These are phyloP conservation scores for Illadopsis cleaveri DNA, from an alignment of 2,113 vertebrate genomes.

Conservation along the genomic window DNA sequence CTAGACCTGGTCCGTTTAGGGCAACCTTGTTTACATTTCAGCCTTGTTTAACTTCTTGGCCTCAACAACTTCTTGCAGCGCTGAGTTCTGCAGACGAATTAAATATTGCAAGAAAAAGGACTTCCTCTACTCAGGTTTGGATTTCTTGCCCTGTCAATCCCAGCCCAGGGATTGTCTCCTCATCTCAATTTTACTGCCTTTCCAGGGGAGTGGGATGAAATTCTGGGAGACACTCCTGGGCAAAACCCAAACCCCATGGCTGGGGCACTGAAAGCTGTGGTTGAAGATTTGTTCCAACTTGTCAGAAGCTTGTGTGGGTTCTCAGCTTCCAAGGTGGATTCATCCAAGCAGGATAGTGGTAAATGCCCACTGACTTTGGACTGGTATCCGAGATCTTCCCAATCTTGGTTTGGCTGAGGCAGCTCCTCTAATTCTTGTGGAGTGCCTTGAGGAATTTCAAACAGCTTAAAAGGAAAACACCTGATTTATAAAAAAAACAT, in stretches of 20 bases:
- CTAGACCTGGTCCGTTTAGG: background rate
- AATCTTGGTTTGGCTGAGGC: background rate
- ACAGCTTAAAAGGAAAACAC: background rate
- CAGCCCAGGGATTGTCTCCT: fast-evolving
- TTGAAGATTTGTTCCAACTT: background rate
- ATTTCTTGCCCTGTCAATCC: background rate
- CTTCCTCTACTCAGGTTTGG: background rate
- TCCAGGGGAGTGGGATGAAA: background rate
- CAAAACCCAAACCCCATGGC: background rate
- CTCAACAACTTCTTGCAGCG: background rate
- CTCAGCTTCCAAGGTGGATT: background rate
- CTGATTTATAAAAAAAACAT: background rate
- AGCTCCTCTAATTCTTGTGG: background rate
- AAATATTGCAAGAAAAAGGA: background rate
- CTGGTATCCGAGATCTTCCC: background rate
- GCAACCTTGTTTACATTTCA: background rate
- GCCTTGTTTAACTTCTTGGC: background rate
- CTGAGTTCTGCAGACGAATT: background rate
- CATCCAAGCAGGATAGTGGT: fast-evolving
- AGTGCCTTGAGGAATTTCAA: background rate
- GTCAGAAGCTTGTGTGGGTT: background rate
- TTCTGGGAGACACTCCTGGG: background rate
- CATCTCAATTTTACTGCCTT: background rate
- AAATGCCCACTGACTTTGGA: background rate
- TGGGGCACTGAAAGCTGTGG: background rate